Conservation (phyloP, 1,140 invertebrate genomes). For the Bemisia tabaci region DNA sequence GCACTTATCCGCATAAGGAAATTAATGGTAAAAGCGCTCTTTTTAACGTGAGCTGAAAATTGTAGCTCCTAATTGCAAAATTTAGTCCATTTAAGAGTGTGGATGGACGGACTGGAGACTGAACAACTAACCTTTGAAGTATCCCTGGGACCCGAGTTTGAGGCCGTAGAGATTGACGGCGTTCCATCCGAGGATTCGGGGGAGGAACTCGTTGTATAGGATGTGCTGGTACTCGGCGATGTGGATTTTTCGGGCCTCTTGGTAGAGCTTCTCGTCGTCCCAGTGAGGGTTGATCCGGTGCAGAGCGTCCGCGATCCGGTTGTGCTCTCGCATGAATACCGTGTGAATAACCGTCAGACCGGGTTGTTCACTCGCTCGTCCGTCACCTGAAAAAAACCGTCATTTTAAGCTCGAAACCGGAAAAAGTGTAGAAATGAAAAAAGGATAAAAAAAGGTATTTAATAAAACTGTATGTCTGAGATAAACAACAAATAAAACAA, state of each 20-base stretch:
- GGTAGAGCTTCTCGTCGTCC: conserved; percentile 74
- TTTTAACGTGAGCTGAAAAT: too few relatives aligned
- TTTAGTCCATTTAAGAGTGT: too few relatives aligned
- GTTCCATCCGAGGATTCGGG: conserved; percentile 66
- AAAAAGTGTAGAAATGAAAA: neutral
- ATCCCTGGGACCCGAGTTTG: conserved; percentile 63
- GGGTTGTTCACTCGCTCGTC: conserved; percentile 69
- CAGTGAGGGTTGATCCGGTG: conserved; percentile 66
- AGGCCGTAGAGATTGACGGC: conserved; percentile 74
- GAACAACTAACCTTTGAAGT: conserved; percentile 72
- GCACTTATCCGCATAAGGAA: too few relatives aligned
- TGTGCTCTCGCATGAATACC: conserved; percentile 79
- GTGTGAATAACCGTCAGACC: conserved; percentile 77
- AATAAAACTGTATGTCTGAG: conserved; percentile 6
- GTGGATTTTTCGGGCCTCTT: conserved; percentile 72
- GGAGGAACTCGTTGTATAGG: conserved; percentile 77
- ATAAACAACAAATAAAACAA: too few relatives aligned
- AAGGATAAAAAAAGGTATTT: neutral
- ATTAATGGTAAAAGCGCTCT: too few relatives aligned
- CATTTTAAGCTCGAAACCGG: conserved; percentile 5
- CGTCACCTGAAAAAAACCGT: conserved; percentile 46
- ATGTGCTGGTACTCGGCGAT: conserved; percentile 73
- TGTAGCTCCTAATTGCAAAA: too few relatives aligned
- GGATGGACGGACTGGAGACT: too few relatives aligned
- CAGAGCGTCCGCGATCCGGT: conserved; percentile 66